These are phyloP conservation scores for Lumbricus terrestris DNA, from an alignment of 2,888 invertebrate species.

Conservation along the genomic window DNA sequence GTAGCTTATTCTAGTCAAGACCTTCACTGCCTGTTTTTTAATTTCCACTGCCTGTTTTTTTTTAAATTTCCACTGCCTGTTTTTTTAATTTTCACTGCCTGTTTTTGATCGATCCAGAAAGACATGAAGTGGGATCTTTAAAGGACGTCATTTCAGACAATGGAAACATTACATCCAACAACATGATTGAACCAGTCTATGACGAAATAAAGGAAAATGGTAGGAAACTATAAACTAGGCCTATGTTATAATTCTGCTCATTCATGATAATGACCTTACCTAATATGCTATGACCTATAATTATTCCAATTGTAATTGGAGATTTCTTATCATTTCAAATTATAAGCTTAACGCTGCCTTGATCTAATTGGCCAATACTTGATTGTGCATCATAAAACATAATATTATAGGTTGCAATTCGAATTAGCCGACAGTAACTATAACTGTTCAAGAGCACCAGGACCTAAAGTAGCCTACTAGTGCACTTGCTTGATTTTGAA, in stretches of 20 bases:
- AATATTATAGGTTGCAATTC: not conserved
- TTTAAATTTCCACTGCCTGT: too few species aligned
- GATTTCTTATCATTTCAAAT: not conserved
- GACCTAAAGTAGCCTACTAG: not conserved
- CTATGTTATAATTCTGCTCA: too few species aligned
- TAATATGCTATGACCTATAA: too few species aligned
- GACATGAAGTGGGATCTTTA: too few species aligned
- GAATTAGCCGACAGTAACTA: too few species aligned
- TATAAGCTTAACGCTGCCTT: not conserved
- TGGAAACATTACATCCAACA: not conserved
- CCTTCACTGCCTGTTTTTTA: too few species aligned
- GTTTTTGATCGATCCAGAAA: too few species aligned
- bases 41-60: too few species aligned
- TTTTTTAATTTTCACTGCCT: too few species aligned
- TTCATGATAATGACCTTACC: not conserved
- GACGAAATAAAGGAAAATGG: not conserved
- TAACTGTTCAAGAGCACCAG: not conserved
- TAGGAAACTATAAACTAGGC: not conserved
- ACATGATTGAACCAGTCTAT: not conserved
- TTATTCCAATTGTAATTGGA: too few species aligned
- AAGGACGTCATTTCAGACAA: not conserved
- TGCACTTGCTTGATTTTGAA: not conserved
- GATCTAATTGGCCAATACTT: not conserved
- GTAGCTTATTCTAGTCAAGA: too few species aligned
- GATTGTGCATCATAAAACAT: not conserved